Evolutionary conservation across 2,113 vertebrate genomes (phyloP).

Genomic region (Chunga burmeisteri): DNA sequence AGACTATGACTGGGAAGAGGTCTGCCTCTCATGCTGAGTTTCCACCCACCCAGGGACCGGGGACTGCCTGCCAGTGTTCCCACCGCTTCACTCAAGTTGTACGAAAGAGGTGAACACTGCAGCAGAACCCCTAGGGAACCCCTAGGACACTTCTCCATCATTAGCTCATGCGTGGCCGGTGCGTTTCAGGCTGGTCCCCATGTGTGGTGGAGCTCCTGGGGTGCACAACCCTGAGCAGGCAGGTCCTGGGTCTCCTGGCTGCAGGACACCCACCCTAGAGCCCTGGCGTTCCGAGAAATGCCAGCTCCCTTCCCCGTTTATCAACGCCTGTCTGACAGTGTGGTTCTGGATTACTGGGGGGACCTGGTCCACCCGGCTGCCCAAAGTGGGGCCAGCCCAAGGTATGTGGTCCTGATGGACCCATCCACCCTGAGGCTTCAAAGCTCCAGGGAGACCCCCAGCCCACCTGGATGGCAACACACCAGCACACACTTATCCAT

Average conservation of each 20-base stretch:
- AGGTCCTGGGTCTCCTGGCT: neutral
- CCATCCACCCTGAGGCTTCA: neutral
- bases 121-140: neutral
- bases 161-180: neutral
- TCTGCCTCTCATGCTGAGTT: neutral
- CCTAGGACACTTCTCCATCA: neutral
- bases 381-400: neutral
- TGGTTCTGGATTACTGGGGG: neutral
- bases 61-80: neutral
- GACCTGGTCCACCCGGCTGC: too few relatives aligned
- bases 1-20: neutral
- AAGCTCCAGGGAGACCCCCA: neutral
- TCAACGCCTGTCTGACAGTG: accelerated
- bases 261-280: neutral
- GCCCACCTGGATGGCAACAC: neutral
- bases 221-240: neutral
- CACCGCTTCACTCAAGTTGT: neutral
- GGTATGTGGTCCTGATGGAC: neutral
- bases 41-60: neutral
- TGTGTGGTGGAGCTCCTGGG: neutral
- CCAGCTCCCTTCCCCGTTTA: neutral
- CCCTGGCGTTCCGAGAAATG: neutral
- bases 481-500: accelerated
- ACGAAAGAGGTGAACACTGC: accelerated
- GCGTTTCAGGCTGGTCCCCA: neutral